Base-by-base conservation (phyloP, 2,888 invertebrate species). In the Cephus spinipes region DNA sequence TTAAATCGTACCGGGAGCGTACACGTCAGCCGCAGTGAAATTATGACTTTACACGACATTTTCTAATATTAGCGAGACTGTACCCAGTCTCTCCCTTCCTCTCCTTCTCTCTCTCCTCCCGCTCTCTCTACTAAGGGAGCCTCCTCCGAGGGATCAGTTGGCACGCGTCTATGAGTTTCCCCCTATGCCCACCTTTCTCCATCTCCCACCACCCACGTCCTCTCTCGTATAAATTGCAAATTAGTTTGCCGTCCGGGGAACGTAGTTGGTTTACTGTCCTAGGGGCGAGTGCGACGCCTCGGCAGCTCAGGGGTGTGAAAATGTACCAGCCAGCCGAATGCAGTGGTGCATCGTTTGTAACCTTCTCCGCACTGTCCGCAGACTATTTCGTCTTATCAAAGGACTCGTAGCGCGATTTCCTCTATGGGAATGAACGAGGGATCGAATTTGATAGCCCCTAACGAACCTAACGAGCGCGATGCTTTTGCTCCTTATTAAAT, bases 141-240 rank as follows among this genome's bases (percentile, higher is more conserved):
- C 71, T 33, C 71, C 71, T 71, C 31, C 12, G 31, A 3, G 33
- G 71, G 71, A 31, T 71, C 55, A 6, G 55, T 55, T 23, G 55
- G 71, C 71, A 71, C 71, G 71, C 71, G 71, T 71, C 71, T 71
- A 55, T 55, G 55, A 55, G 55, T 55, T 40, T 55, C 23, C 23
- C 55, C 71, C 71, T 31, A 12, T 71, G 31, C 31, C 71, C 55
- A 23, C 55, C 55, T 55, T 55, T 55, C 55, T 55, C 55, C 55
- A 55, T 23, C 55, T 55, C 55, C 23, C 23, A 0, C 55, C 23
- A 3, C 23, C 55, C 55, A 15, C 40, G 11, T 35, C 15, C 55
- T 23, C 55, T 55, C 32, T 71, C 77, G 84, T 82, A 84, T 82
- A 83, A 85, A 86, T 84, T 82, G 85, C 82, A 85, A 85, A 86